A percentile compares a stretch with the other conserved stretches of the same genome.
These are phyloP conservation scores for Pseudomyrmex cubaensis DNA, from an alignment of 1,140 invertebrate genomes.

Conservation along the genomic window DNA sequence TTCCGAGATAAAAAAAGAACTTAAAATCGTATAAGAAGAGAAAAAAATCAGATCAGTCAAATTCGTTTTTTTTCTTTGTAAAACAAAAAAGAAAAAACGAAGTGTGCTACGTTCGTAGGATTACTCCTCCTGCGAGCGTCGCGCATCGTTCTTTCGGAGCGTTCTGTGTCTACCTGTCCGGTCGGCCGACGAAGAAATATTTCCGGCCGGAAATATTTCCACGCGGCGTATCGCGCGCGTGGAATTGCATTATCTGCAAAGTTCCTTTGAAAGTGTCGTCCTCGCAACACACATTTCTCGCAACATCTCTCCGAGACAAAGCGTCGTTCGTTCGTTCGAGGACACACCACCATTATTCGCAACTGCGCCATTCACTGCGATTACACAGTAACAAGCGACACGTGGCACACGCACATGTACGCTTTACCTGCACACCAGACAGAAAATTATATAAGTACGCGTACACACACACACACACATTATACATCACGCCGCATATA, in stretches of 20 bases:
- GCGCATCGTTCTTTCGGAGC: conserved; percentile 33
- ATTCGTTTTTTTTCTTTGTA: background rate
- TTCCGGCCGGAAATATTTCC: conserved; percentile 60
- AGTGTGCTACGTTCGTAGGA: background rate
- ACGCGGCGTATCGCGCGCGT: conserved; percentile 41
- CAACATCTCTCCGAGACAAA: conserved; percentile 59
- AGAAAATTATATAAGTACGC: background rate
- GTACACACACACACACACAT: background rate
- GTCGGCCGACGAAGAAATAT: conserved; percentile 48
- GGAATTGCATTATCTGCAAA: conserved; percentile 60
- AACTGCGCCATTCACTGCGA: conserved; percentile 47
- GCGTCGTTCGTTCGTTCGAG: conserved; percentile 57
- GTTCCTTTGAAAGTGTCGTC: conserved; percentile 60
- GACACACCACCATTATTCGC: conserved; percentile 55
- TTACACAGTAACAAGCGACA: conserved; percentile 52
- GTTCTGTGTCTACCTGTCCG: conserved; percentile 42
- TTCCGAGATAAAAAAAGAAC: background rate
- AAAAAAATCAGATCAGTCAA: background rate
- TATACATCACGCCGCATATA: conserved; percentile 4
- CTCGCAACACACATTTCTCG: conserved; percentile 54
- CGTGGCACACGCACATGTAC: conserved; percentile 42
- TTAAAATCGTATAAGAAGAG: background rate
- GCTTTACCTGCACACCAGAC: background rate
- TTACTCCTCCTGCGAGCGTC: conserved; percentile 1
- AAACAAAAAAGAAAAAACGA: background rate